phyloP scores from a whole-genome alignment of 1,140 invertebrate genomes.

The Lepidostoma basale region DNA sequence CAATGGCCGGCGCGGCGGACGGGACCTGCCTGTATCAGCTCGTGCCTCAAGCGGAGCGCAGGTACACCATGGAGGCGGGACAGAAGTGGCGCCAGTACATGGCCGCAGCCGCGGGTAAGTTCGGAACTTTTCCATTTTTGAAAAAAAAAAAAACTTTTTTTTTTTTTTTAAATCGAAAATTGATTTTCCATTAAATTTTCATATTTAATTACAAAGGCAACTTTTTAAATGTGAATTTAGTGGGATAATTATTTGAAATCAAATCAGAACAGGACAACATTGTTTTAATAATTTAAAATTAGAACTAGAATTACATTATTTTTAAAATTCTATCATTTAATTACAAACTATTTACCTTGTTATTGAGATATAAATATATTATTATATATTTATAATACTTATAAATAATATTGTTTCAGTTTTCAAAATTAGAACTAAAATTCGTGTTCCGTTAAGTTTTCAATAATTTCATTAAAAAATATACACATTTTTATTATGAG shows the following conservation, averaged over 20 bases:
- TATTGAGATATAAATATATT: too few species aligned
- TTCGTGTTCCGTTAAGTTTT: too few species aligned
- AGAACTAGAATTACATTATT: too few species aligned
- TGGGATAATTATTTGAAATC: background rate
- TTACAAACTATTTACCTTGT: too few species aligned
- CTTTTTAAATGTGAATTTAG: background rate
- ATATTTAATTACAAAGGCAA: background rate
- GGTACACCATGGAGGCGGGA: conserved; percentile 15
- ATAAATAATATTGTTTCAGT: too few species aligned
- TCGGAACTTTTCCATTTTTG: background rate
- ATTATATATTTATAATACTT: too few species aligned
- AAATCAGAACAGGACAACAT: background rate
- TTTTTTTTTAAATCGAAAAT: too few species aligned
- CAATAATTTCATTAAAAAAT: too few species aligned
- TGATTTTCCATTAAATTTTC: background rate
- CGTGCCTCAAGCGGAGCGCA: conserved; percentile 26
- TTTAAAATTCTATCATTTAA: too few species aligned
- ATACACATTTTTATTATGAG: too few species aligned
- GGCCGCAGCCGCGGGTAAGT: conserved; percentile 42
- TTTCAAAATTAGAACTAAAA: too few species aligned
- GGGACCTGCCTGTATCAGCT: conserved; percentile 36
- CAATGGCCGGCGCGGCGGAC: conserved; percentile 28
- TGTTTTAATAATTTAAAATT: background rate
- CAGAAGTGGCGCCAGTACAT: conserved; percentile 43
- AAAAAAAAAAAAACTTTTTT: too few species aligned